These are phyloP conservation scores for Acrossocheilus wenchowensis DNA, from an alignment of 2,797 vertebrate genomes.

Conservation along the genomic window DNA sequence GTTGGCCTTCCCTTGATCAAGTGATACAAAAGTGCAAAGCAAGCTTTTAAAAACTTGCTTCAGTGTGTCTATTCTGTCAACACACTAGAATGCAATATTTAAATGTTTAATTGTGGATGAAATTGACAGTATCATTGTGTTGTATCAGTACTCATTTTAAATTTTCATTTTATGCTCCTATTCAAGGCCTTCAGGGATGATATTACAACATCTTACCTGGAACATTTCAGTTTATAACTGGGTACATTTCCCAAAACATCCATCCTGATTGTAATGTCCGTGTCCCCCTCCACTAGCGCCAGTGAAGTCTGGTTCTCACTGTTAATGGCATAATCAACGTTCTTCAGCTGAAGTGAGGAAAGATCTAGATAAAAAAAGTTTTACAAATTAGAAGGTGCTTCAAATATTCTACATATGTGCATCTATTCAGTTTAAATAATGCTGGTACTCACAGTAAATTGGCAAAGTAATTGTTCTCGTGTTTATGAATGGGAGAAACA, in stretches of 20 bases:
- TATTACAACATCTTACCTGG: constrained; percentile 69
- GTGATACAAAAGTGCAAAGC: constrained; percentile 26
- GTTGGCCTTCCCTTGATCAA: constrained; percentile 58
- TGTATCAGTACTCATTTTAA: neutral
- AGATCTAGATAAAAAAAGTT: constrained; percentile 67
- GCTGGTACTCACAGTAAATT: constrained; percentile 70
- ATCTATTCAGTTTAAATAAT: constrained; percentile 3
- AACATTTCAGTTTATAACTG: constrained; percentile 70
- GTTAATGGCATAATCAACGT: constrained; percentile 14
- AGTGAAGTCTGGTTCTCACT: constrained; percentile 50
- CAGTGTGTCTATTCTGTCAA: neutral
- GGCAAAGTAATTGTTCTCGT: constrained; percentile 66
- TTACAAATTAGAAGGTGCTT: neutral
- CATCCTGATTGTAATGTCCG: constrained; percentile 58
- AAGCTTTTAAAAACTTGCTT: neutral
- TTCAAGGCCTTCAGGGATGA: neutral
- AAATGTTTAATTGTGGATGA: neutral
- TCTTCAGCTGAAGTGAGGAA: constrained; percentile 61
- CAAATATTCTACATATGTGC: neutral
- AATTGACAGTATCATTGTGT: neutral
- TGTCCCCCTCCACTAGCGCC: constrained; percentile 69
- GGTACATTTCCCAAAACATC: constrained; percentile 71
- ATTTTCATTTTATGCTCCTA: neutral
- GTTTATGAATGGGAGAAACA: constrained; percentile 64
- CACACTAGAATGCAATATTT: neutral